These are phyloP conservation scores for Phlogophora meticulosa DNA, from an alignment of 2,888 invertebrate genomes.

Conservation along the genomic window DNA sequence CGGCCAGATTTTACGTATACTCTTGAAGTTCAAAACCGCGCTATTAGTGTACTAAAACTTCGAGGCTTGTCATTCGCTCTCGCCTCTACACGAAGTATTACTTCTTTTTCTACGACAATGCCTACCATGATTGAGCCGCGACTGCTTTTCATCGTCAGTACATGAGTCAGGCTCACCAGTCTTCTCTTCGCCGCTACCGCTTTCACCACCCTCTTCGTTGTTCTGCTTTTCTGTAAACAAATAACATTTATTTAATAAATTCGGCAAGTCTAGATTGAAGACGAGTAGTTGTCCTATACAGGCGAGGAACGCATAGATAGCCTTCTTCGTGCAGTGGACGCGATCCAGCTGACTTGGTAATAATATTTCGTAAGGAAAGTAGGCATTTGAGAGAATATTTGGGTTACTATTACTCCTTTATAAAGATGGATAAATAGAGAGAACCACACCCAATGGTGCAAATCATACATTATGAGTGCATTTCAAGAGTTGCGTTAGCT, in stretches of 20 bases:
- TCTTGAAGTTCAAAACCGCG: too few relatives aligned
- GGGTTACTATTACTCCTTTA: too few relatives aligned
- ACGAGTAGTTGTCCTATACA: background rate
- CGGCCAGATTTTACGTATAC: too few relatives aligned
- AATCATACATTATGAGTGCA: too few relatives aligned
- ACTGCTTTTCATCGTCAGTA: slow-evolving; percentile 88
- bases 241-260: slow-evolving; percentile 26
- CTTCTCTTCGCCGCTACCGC: slow-evolving; percentile 82
- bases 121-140: slow-evolving; percentile 85
- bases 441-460: too few relatives aligned
- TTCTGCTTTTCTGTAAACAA: slow-evolving; percentile 79
- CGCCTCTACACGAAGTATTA: background rate
- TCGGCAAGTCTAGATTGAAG: slow-evolving; percentile 1
- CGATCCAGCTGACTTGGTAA: too few relatives aligned
- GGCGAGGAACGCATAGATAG: too few relatives aligned
- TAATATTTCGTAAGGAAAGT: background rate
- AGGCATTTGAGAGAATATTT: background rate
- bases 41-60: background rate
- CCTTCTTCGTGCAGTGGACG: too few relatives aligned
- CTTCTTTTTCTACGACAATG: slow-evolving; percentile 14
- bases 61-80: background rate
- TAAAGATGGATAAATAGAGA: too few relatives aligned
- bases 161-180: slow-evolving; percentile 78
- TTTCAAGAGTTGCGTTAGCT: too few relatives aligned
- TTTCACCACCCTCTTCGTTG: slow-evolving; percentile 78